Evolutionary conservation across 2,888 invertebrate genomes (phyloP), one percentile per base, ranked within the genome.

Genomic region (Harpagoxenus sublaevis): DNA sequence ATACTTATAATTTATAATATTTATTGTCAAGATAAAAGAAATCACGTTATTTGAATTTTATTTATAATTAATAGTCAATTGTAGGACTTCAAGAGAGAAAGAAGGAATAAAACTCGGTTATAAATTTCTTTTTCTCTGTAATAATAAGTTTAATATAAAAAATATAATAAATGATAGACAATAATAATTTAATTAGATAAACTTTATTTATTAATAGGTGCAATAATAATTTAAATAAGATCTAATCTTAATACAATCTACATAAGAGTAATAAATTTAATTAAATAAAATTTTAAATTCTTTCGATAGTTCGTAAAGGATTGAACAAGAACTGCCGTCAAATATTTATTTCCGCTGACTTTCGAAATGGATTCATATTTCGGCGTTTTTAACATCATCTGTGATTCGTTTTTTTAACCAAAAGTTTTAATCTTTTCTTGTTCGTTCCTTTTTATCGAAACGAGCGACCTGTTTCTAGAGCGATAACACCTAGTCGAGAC

Each of bases 401-500:
- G n/a, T 28, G n/a, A 2, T n/a, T 74, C 10, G 42, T 45, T 3
- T 35, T 60, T 31, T 4, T 42, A 45, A 74, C 12, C 4, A 28
- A 28, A 71, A 18, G 35, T 28, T 55, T 35, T 51, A 65, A 28
- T 45, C 48, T 57, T 45, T 28, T 35, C 45, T 60, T 57, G n/a
- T 70, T 35, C 35, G 18, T 39, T 63, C 15, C 18, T 63, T 39
- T 35, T 35, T 18, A 31, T 74, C 60, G 18, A 55, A 68, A n/a
- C 18, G 78, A 78, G 3, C 77, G 39, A 78, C 42, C 31, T 48
- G 48, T 71, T 71, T 81, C 10, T 48, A 45, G 12, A 57, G 8
- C 55, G 83, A 48, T 15, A 57, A 51, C 35, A 53, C 60, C 42
- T 42, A 42, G 39, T 28, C 42, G 39, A 31, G 28, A 31, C 12